Conservation (phyloP, 2,113 vertebrate genomes). For the Poeciliopsis occidentalis region DNA sequence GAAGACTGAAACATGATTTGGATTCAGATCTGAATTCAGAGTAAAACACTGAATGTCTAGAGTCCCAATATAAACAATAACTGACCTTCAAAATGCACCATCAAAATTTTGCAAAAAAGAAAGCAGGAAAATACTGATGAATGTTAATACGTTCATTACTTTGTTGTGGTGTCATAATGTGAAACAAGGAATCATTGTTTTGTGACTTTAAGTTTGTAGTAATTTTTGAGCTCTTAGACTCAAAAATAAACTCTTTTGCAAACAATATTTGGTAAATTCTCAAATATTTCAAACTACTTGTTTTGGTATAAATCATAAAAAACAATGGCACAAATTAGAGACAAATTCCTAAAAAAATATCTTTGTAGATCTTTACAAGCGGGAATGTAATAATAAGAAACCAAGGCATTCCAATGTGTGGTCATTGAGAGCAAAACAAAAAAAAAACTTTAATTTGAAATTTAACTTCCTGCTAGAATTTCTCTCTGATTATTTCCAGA, state of each 20-base stretch:
- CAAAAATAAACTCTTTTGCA: background rate
- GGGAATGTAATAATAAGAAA: no score
- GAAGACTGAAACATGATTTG: background rate
- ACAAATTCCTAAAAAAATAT: no score
- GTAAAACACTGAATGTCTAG: background rate
- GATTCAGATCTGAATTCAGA: background rate
- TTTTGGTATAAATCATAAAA: background rate
- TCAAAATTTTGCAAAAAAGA: background rate
- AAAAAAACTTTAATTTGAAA: background rate
- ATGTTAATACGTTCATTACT: background rate
- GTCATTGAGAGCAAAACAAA: no score
- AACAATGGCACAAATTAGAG: background rate
- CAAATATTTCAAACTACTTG: background rate
- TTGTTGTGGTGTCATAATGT: background rate
- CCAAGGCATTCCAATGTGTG: no score
- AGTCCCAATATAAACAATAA: background rate
- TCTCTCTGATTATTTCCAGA: background rate
- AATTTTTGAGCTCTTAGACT: no score
- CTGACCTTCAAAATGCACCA: background rate
- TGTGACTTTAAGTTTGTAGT: no score
- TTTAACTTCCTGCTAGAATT: background rate
- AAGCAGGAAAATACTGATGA: background rate
- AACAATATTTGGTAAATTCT: background rate
- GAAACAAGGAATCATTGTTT: background rate
- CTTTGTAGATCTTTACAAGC: no score